Base-by-base conservation (phyloP, 2,113 vertebrate species). In the Butorides virescens region DNA sequence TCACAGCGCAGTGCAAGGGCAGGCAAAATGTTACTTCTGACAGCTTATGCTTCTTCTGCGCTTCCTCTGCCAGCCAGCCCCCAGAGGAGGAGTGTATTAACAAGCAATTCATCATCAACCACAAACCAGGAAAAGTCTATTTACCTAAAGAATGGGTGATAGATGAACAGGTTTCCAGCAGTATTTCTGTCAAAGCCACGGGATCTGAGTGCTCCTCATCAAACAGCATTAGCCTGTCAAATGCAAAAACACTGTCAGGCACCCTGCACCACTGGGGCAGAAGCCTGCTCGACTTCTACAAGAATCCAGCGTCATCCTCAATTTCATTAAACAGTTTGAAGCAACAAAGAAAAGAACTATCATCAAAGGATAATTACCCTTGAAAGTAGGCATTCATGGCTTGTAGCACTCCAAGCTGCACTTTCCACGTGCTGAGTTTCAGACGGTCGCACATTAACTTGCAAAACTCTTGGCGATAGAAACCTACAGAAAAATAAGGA, bases 381-480 rank as follows among this genome's bases (percentile, higher is more conserved):
- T 99, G 98, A 96, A 99, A 99, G 97, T 98, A 99, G 22, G 98
- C 97, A 89, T 99, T 99, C 99, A 99, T 99, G 65, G 98, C 98
- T 90, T 99, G 99, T 3, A 99, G 97, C 36, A 99, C 99, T 47
- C 97, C 98, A 2, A 99, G 98, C 96, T 99, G 99, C 26, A 99
- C 99, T 73, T 99, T 99, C 99, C 99, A 99, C 0, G 99, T 99
- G 98, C 99, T 99, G 71, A 99, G 98, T 86, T 99, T 99, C 83
- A 99, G 97, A 68, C 98, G 98, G 26, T 99, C 98, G 89, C 99
- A 99, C 99, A 99, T 99, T 63, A 99, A 75, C 74, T 97, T 98
- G 95, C 99, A 99, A 37, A 99, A 96, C 61, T 99, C 99, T 68
- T 97, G 95, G 85, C 98, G 98, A 86, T 99, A 99, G 95, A 97